These are phyloP conservation scores for Diarsia rubi DNA, from an alignment of 2,888 invertebrate species.

Conservation along the genomic window DNA sequence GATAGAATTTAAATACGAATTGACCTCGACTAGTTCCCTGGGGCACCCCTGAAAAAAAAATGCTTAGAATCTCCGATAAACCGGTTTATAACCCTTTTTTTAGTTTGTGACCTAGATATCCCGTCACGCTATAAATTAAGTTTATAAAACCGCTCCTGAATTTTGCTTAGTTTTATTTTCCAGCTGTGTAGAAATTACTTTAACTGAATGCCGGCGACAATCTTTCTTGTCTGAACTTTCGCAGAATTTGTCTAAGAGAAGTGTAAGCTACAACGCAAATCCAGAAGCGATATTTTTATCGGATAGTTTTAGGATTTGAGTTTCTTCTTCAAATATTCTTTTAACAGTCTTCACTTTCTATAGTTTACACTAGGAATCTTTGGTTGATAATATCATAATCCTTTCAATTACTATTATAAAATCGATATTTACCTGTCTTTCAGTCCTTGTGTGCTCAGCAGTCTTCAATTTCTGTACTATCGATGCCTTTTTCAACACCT, in stretches of 20 bases:
- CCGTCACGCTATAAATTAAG: slow-evolving; percentile 9
- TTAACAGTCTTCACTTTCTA: background rate
- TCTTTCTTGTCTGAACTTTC: slow-evolving; percentile 9
- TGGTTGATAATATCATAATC: background rate
- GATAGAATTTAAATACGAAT: slow-evolving; percentile 45
- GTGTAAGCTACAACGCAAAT: background rate
- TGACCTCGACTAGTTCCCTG: slow-evolving; percentile 58
- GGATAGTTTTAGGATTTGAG: background rate
- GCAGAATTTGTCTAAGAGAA: background rate
- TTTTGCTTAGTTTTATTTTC: slow-evolving; percentile 10
- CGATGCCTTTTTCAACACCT: slow-evolving; percentile 98
- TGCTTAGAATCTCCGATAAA: slow-evolving; percentile 6
- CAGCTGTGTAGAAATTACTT: background rate
- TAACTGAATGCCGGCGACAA: slow-evolving; percentile 9
- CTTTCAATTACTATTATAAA: background rate
- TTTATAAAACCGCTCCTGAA: slow-evolving; percentile 20
- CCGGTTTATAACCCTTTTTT: background rate
- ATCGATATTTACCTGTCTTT: slow-evolving; percentile 93
- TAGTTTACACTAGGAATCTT: background rate
- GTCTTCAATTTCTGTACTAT: slow-evolving; percentile 98
- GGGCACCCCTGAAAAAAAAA: slow-evolving; percentile 42
- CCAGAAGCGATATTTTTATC: background rate
- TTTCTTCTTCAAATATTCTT: background rate
- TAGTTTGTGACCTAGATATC: slow-evolving; percentile 21
- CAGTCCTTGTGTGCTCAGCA: slow-evolving; percentile 99